Percentiles rank a stretch among this genome's conserved stretches.
These are phyloP conservation scores for Takifugu ocellatus DNA, from an alignment of 2,797 vertebrate genomes.

Conservation along the genomic window DNA sequence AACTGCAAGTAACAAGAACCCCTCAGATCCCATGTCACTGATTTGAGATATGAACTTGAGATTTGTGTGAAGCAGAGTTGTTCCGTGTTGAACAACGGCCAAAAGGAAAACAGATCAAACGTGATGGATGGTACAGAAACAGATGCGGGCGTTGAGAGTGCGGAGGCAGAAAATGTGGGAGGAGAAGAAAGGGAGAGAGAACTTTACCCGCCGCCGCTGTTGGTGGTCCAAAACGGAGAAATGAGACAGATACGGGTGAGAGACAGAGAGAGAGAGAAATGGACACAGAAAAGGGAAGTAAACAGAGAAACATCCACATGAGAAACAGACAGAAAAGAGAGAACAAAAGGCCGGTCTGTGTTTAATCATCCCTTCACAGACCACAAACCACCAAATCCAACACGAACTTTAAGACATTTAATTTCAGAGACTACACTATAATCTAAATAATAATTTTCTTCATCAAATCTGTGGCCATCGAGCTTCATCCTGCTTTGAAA, in stretches of 20 bases:
- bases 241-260: slow-evolving; percentile 66
- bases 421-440: neutral
- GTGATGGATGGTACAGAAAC: slow-evolving; percentile 47
- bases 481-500: slow-evolving; percentile 24
- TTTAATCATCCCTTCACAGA: slow-evolving; percentile 39
- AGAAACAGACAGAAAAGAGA: slow-evolving; percentile 36
- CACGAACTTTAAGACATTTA: neutral
- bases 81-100: slow-evolving; percentile 62
- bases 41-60: slow-evolving; percentile 29
- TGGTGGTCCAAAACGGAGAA: slow-evolving; percentile 76
- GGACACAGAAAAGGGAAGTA: slow-evolving; percentile 40
- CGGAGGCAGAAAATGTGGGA: slow-evolving; percentile 49
- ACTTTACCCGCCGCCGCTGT: slow-evolving; percentile 84
- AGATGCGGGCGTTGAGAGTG: slow-evolving; percentile 52
- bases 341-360: slow-evolving; percentile 55
- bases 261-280: slow-evolving; percentile 61
- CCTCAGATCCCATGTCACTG: neutral
- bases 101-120: slow-evolving; percentile 51
- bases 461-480: slow-evolving; percentile 2
- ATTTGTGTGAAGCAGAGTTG: slow-evolving; percentile 46
- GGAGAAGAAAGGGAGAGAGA: slow-evolving; percentile 51
- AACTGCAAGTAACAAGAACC: slow-evolving; percentile 5
- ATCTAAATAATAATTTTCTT: too few species aligned
- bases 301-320: neutral
- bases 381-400: slow-evolving; percentile 14